phyloP scores from a whole-genome alignment of 2,888 invertebrate species.

The Clusia tigrina region DNA sequence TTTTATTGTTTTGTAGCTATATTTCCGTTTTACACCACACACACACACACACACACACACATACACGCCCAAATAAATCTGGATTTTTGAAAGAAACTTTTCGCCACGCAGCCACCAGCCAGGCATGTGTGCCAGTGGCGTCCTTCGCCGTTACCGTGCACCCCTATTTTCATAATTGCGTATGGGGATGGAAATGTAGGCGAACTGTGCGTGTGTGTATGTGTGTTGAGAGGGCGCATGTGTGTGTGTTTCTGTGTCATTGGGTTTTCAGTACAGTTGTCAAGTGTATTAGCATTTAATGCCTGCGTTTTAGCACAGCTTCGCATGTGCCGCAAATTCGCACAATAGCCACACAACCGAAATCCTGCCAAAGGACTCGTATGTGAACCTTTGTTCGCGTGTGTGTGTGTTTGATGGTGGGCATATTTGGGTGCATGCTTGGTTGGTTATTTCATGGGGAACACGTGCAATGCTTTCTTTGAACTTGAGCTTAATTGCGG shows the following conservation, averaged over 20 bases:
- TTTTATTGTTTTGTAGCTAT: neutral
- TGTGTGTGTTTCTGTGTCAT: constrained; percentile 25
- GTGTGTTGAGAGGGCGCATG: neutral
- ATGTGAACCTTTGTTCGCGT: neutral
- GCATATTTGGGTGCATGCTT: too few species aligned
- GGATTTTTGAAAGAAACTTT: neutral
- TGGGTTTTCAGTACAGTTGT: constrained; percentile 29
- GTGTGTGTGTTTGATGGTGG: neutral
- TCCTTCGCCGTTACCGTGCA: too few species aligned
- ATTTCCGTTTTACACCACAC: neutral
- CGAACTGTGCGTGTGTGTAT: neutral
- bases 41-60: neutral
- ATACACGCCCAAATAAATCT: neutral
- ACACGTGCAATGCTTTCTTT: constrained; percentile 12
- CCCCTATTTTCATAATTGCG: too few species aligned
- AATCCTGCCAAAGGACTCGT: neutral
- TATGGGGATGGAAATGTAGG: too few species aligned
- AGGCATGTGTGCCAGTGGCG: neutral
- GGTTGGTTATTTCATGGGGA: too few species aligned
- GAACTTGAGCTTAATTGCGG: constrained; percentile 17
- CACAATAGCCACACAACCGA: neutral
- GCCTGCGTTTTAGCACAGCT: constrained; percentile 35
- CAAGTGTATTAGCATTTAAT: constrained; percentile 19
- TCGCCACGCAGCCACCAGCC: neutral
- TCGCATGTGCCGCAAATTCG: neutral